Percentiles rank a stretch among this genome's conserved stretches.
Evolutionary conservation across 2,113 vertebrate genomes (phyloP).

Genomic region (Lates calcarifer): DNA sequence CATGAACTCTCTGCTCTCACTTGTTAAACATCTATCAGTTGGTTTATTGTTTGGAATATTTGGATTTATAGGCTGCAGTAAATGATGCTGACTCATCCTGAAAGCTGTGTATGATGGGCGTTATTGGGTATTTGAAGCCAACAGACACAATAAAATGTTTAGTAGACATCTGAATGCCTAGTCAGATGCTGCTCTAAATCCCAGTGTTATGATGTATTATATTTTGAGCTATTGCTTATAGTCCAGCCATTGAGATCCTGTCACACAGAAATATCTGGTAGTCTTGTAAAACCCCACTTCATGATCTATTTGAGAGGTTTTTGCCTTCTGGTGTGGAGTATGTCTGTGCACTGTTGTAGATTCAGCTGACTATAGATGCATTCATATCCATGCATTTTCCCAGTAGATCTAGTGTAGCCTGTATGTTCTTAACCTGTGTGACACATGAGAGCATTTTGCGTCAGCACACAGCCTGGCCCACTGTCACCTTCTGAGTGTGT

Average conservation of each 20-base stretch:
- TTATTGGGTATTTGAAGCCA: slow-evolving; percentile 38
- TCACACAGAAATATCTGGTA: slow-evolving; percentile 29
- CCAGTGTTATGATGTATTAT: slow-evolving; percentile 14
- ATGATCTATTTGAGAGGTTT: background rate
- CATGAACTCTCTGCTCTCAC: slow-evolving; percentile 48
- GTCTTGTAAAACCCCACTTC: background rate
- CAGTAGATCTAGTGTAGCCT: background rate
- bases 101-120: slow-evolving; percentile 44
- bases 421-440: slow-evolving; percentile 2
- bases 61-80: slow-evolving; percentile 49
- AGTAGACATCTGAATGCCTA: slow-evolving; percentile 52
- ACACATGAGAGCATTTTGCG: background rate
- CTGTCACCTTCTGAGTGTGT: slow-evolving; percentile 21
- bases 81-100: slow-evolving; percentile 53
- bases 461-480: background rate
- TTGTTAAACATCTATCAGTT: slow-evolving; percentile 56
- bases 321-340: background rate
- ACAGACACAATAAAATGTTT: slow-evolving; percentile 60
- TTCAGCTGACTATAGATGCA: background rate
- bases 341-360: background rate
- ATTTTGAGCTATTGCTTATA: slow-evolving; percentile 7
- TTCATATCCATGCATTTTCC: background rate
- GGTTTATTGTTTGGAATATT: slow-evolving; percentile 53
- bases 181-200: slow-evolving; percentile 42
- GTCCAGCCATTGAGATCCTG: slow-evolving; percentile 28